A percentile compares a stretch with the other conserved stretches of the same genome.
Evolutionary conservation across 2,888 invertebrate genomes (phyloP).

Genomic region (Strigamia maritima): DNA sequence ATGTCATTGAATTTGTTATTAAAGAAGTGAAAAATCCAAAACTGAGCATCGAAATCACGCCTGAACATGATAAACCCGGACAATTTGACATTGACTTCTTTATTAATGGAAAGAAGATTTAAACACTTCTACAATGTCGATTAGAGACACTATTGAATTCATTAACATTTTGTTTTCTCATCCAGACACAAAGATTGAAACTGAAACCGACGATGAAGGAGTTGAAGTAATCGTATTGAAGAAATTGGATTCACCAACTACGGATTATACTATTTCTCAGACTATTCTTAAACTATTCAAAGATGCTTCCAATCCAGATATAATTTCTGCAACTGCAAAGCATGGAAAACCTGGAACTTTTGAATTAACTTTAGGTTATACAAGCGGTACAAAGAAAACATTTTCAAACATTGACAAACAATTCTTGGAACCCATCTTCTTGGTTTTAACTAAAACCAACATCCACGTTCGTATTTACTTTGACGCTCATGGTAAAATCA

Average conservation of each 20-base stretch:
- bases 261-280: not conserved
- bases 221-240: not conserved
- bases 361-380: not conserved
- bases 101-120: not conserved
- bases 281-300: not conserved
- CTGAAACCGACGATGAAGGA: not conserved
- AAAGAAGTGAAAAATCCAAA: not conserved
- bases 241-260: not conserved
- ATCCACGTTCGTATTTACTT: not conserved
- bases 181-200: not conserved
- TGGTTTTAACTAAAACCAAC: not conserved
- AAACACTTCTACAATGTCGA: not conserved
- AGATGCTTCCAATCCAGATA: not conserved
- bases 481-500: not conserved
- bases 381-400: not conserved
- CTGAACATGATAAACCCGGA: not conserved
- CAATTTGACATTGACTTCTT: not conserved
- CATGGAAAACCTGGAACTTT: not conserved
- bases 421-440: not conserved
- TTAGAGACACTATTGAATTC: not conserved
- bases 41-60: not conserved
- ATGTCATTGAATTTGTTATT: not conserved
- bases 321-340: not conserved
- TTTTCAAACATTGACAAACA: not conserved
- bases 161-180: not conserved